Base-by-base conservation (phyloP, 1,140 invertebrate genomes). In the Leptopilina boulardi region DNA sequence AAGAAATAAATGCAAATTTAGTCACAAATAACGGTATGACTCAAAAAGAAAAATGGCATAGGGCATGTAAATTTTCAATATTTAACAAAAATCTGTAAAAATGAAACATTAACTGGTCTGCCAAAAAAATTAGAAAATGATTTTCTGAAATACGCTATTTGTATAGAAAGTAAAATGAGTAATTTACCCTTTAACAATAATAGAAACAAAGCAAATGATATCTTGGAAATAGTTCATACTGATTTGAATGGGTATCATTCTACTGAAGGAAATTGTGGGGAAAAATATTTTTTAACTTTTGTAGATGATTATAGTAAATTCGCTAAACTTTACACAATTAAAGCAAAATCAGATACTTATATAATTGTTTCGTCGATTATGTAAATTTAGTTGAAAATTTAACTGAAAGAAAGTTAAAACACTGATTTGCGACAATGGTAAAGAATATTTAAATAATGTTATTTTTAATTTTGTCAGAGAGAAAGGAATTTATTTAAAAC, bases 101-200 rank as follows among this genome's bases (percentile, higher is more conserved):
- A 80, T 74, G 70, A 80, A 59, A 59, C 74, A 21, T 11, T 77
- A 0, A 56, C 54, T 21, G 70, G 70, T 59, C 26, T 80, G 19
- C 79, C 73, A 1, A 42, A 75, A 0, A 59, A 72, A 38, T 19
- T 80, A 41, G 75, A 77, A 71, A 74, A 34, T 6, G 11, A 56
- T 42, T 13, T 70, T 34, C 70, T 79, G 42, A 79, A 71, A 80
- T 86, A 81, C 38, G 76, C 72, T 79, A 87, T 66, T 77, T 85
- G 82, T 41, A 80, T 80, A 82, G 13, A 77, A 44, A 77, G 76
- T 42, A 73, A 77, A 66, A 77, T 87, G 70, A 83, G 84, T 77
- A 88, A 89, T 85, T 72, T 90, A 83, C 86, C 87, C 72, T 90
- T 90, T 86, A 47, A 88, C 79, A 90, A 90, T 82, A 87, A 86